Evolutionary conservation across 2,888 invertebrate species (phyloP).

Genomic region (Tenthredo scrophulariae): DNA sequence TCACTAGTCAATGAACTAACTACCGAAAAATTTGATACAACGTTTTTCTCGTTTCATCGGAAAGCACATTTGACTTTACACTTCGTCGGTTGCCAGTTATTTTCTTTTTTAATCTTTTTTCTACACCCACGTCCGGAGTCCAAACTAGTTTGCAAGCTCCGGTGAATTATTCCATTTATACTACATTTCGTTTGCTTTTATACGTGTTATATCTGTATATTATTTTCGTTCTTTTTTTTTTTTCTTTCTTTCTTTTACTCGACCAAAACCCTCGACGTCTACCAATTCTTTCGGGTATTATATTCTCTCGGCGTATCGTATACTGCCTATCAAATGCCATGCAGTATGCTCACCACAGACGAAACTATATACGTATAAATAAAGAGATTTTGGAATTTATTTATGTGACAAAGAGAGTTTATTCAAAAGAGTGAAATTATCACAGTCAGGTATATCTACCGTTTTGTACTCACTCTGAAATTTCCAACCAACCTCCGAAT

Average conservation of each 20-base stretch:
- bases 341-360: neutral
- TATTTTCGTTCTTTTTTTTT: too few relatives aligned
- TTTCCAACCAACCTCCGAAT: neutral
- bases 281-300: neutral
- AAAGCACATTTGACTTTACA: neutral
- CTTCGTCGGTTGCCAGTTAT: neutral
- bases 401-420: neutral
- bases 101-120: neutral
- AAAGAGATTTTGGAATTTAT: neutral
- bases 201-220: neutral
- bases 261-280: neutral
- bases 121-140: neutral
- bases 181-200: neutral
- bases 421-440: neutral
- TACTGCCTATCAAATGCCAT: neutral
- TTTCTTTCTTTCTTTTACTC: neutral
- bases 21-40: neutral
- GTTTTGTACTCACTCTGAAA: neutral
- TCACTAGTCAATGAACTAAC: neutral
- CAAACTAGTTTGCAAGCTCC: neutral
- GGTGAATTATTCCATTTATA: slow-evolving; percentile 15
- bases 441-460: neutral
- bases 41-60: neutral
- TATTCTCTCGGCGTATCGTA: neutral
- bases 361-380: neutral